Evolutionary conservation across 2,888 invertebrate genomes (phyloP).

Genomic region (Xanthia togata): DNA sequence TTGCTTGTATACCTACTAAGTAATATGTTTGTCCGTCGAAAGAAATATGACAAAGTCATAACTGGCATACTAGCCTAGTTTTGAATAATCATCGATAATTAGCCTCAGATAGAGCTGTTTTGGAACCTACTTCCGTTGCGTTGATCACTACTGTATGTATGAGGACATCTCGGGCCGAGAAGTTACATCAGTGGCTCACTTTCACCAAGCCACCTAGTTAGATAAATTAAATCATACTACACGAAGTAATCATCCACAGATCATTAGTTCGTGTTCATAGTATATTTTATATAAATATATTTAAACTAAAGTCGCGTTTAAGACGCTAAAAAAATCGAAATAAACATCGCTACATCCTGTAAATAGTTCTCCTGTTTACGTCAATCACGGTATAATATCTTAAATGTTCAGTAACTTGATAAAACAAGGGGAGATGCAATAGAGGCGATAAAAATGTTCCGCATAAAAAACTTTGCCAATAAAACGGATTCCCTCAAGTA

Average conservation of each 20-base stretch:
- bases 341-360: neutral
- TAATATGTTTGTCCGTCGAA: neutral
- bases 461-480: constrained; percentile 55
- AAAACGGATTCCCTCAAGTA: constrained; percentile 45
- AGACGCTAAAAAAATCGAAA: neutral
- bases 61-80: neutral
- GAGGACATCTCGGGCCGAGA: constrained; percentile 32
- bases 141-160: constrained; percentile 13
- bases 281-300: too few species aligned
- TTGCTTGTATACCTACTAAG: neutral
- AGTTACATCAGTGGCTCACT: constrained; percentile 51
- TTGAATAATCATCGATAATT: constrained; percentile 20
- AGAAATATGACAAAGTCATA: neutral
- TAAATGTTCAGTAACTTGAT: constrained; percentile 20
- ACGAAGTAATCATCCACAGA: constrained; percentile 1
- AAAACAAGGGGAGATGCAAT: constrained; percentile 42
- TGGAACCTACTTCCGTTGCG: constrained; percentile 26
- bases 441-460: constrained; percentile 34
- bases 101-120: neutral
- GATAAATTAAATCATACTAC: constrained; percentile 41
- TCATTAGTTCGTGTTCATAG: neutral
- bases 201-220: constrained; percentile 42
- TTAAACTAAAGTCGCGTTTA: neutral
- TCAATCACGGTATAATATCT: neutral
- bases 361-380: neutral